Base-by-base conservation (phyloP, 2,888 invertebrate genomes). In the Oxystoma pomonae region DNA sequence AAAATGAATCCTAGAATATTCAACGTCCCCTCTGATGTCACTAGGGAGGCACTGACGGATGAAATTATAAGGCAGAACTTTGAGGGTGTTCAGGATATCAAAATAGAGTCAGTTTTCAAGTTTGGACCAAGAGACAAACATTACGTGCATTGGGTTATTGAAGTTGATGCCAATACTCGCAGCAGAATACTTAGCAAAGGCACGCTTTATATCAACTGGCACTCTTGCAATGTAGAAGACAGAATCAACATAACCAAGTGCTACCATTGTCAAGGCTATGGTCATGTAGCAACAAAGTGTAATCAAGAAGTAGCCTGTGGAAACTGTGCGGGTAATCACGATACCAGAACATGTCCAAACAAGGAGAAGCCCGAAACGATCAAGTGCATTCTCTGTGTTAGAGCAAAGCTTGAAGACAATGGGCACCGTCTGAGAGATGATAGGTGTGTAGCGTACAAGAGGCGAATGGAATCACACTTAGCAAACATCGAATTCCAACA, bases 71-170 rank as follows among this genome's bases (percentile, higher is more conserved):
- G 20, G 12, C 60, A 60, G 16, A 35, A 35, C 12, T 17, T 55
- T 18, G 1, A 20, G 1, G 16, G 12, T 16, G 35, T n/a, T 16
- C 12, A 7, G 3, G 12, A 3, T 7, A 12, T 12, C 3, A 7
- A 12, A 7, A 7, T 35, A 35, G 16, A 35, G 5, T 17, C 16
- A 7, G 5, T 50, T 3, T 61, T 20, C 21, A 61, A 57, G 16
- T 61, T 61, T 18, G 61, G 61, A 3, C 61, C 61, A 1, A 56
- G 61, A 20, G 57, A 57, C 16, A 61, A 49, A 50, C 57, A 61
- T 20, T 61, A 20, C 17, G 60, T 60, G 19, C 60, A 61, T 18
- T 61, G 57, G 58, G 58, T 57, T 22, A 16, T 61, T 1, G 58
- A 61, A 21, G 61, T 61, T 3, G 21, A 20, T 17, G 12, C 61